phyloP scores from a whole-genome alignment of 2,797 vertebrate genomes.

The Clarias fuscus region DNA sequence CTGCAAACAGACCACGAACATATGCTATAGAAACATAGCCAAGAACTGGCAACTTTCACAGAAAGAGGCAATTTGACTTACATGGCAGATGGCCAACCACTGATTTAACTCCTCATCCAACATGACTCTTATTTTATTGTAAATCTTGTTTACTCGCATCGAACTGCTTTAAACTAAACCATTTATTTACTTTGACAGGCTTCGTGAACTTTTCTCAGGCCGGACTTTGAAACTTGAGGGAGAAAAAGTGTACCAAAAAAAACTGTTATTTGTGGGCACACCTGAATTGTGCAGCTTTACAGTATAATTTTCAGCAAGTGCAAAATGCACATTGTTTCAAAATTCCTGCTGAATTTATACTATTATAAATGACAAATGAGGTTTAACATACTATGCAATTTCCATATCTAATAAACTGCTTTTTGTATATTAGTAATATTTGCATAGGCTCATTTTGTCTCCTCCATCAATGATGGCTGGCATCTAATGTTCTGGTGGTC shows the following conservation, averaged over 20 bases:
- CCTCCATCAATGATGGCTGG: slow-evolving; percentile 88
- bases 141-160: neutral
- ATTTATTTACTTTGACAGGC: neutral
- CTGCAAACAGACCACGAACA: no score
- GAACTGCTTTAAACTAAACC: neutral
- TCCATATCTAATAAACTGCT: neutral
- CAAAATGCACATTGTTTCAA: neutral
- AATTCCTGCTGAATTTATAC: neutral
- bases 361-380: neutral
- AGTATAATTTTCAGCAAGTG: neutral
- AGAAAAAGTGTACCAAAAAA: neutral
- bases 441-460: neutral
- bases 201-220: neutral
- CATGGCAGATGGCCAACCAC: neutral
- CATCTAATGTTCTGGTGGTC: slow-evolving; percentile 80
- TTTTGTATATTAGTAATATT: neutral
- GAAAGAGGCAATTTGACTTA: neutral
- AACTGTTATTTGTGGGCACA: neutral
- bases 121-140: neutral
- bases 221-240: neutral
- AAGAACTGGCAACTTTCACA: neutral
- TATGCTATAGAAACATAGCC: neutral
- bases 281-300: neutral
- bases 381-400: neutral
- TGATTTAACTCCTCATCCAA: neutral